phyloP scores from a whole-genome alignment of 2,888 invertebrate species.

The Sipha maydis region DNA sequence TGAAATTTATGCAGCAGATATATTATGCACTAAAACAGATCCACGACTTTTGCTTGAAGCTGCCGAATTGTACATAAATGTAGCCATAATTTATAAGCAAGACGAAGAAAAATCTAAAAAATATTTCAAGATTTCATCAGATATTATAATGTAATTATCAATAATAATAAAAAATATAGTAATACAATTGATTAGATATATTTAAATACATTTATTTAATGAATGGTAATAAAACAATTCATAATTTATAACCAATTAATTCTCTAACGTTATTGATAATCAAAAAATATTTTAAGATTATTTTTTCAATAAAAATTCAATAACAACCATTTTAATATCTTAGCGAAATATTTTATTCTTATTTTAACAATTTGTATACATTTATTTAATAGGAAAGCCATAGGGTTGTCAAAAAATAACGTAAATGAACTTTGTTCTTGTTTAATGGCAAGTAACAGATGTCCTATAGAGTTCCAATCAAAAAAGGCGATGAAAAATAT shows the following conservation, averaged over 20 bases:
- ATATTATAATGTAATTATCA: conserved; percentile 15
- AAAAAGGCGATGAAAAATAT: not conserved
- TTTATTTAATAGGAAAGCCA: conserved; percentile 20
- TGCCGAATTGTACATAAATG: not conserved
- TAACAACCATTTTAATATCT: no score
- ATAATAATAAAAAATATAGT: not conserved
- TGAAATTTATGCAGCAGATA: conserved; percentile 16
- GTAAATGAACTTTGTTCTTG: conserved; percentile 3
- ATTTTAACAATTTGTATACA: not conserved
- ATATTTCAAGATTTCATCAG: conserved; percentile 16
- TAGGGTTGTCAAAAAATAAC: conserved; percentile 19
- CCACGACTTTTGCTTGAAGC: conserved; percentile 20
- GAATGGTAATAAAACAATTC: no score
- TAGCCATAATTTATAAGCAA: no score
- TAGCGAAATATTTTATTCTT: not conserved
- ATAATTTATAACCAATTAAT: no score
- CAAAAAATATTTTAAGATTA: no score
- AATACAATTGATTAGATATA: no score
- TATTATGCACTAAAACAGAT: conserved; percentile 1
- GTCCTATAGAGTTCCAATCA: not conserved
- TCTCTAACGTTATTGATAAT: no score
- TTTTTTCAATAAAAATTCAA: no score
- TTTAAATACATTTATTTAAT: no score
- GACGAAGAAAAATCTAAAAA: not conserved
- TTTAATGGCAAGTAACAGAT: not conserved